Evolutionary conservation across 2,113 vertebrate species (phyloP).

Genomic region (Naja naja): DNA sequence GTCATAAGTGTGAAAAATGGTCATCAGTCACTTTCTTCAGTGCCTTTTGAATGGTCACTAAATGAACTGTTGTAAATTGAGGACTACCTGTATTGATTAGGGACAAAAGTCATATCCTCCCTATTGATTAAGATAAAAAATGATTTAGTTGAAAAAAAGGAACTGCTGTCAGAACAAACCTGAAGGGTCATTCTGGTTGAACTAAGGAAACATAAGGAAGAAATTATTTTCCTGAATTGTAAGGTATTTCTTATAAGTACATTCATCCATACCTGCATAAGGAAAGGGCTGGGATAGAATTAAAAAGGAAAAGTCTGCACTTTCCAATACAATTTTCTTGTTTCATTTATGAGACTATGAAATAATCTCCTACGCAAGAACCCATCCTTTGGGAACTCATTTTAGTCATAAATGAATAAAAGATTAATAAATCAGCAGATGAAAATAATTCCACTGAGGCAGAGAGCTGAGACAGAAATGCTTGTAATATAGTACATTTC

Average conservation of each 20-base stretch:
- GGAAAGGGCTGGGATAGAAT: slow-evolving; percentile 26
- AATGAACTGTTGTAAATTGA: too few species aligned
- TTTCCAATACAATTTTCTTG: slow-evolving; percentile 27
- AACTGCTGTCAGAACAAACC: neutral
- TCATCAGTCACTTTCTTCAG: too few species aligned
- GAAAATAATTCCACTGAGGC: slow-evolving; percentile 5
- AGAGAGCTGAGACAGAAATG: neutral
- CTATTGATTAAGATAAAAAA: neutral
- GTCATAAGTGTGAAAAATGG: too few species aligned
- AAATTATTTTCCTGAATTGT: slow-evolving; percentile 45
- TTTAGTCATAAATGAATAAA: slow-evolving; percentile 28
- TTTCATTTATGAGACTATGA: slow-evolving; percentile 28
- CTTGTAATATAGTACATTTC: slow-evolving; percentile 1
- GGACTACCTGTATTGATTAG: too few species aligned
- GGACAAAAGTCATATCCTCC: neutral
- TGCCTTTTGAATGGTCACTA: too few species aligned
- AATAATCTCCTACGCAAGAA: slow-evolving; percentile 35
- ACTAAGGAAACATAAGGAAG: slow-evolving; percentile 19
- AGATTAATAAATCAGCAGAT: slow-evolving; percentile 28
- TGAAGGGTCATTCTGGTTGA: slow-evolving; percentile 25
- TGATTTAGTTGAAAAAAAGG: neutral
- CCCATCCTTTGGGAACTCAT: slow-evolving; percentile 21
- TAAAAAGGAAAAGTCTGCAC: slow-evolving; percentile 10
- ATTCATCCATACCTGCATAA: neutral
- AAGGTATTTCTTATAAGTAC: neutral